Evolutionary conservation across 2,797 vertebrate species (phyloP), one percentile per base, ranked within the genome.

Genomic region (Phrynocephalus forsythii): DNA sequence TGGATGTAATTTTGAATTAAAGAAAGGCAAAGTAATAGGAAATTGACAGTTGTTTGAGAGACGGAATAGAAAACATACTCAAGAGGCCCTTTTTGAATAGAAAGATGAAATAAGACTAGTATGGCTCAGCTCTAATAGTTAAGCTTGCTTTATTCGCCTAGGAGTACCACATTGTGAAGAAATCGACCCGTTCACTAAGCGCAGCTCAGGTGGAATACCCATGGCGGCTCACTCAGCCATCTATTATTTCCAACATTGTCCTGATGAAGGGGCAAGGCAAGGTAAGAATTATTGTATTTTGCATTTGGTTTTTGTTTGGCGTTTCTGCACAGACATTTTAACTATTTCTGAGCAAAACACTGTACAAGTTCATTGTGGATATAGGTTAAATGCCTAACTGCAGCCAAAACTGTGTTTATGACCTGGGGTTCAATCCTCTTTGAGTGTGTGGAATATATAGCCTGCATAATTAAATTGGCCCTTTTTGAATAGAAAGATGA

Each of bases 181-280:
- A 99, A 96, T 99, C 98, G 1, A 97, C 98, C 0, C 98, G 98
- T 84, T 99, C 98, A 68, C 96, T 99, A 88, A 99, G 99, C 95
- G 98, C 98, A 0, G 97, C 98, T 94, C 98, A 99, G 94, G 99
- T 98, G 95, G 99, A 99, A 89, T 99, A 98, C 86, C 98, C 98
- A 76, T 99, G 99, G 98, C 97, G 98, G 96, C 97, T 99, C 88
- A 98, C 98, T 5, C 98, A 99, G 92, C 99, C 99, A 0, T 99
- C 99, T 20, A 99, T 99, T 95, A 99, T 99, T 96, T 99, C 99
- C 88, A 99, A 98, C 88, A 99, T 99, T 0, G 99, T 99, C 87
- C 95, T 99, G 92, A 99, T 99, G 98, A 99, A 99, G 97, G 98
- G 98, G 91, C 98, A 98, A 94, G 98, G 99, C 95, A 33, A 33